Percentiles rank a stretch among this genome's conserved stretches.
Conservation (phyloP, 2,797 vertebrate genomes). For the Poeciliopsis infans region DNA sequence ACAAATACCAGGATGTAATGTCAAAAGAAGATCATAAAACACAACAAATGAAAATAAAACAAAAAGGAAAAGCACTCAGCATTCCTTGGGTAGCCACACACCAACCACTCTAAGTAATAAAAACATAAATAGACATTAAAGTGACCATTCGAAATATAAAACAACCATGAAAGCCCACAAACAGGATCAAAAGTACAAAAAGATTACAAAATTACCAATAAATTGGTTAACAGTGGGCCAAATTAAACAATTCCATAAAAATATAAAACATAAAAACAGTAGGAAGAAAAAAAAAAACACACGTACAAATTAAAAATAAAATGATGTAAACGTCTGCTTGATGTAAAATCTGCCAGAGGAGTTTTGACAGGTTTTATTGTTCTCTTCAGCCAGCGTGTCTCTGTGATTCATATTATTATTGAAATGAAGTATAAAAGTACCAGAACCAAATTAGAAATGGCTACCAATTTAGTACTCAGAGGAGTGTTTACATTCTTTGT, state of each 20-base stretch:
- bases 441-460: slow-evolving; percentile 37
- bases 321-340: neutral
- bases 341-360: slow-evolving; percentile 3
- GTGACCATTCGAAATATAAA: slow-evolving; percentile 4
- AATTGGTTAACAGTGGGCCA: neutral
- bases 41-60: neutral
- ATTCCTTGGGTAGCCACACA: neutral
- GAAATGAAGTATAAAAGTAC: slow-evolving; percentile 44
- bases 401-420: slow-evolving; percentile 55
- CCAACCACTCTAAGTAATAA: neutral
- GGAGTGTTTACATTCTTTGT: neutral
- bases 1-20: neutral
- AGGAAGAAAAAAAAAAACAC: neutral
- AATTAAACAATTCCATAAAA: neutral
- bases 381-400: slow-evolving; percentile 1
- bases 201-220: neutral
- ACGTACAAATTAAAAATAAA: neutral
- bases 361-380: neutral
- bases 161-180: neutral
- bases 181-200: neutral
- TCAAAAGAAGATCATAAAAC: neutral
- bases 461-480: slow-evolving; percentile 26
- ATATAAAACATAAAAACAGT: neutral
- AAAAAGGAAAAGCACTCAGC: neutral
- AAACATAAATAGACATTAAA: slow-evolving; percentile 1